These are phyloP conservation scores for Microtus pennsylvanicus DNA, from an alignment of 2,113 vertebrate species.

Conservation along the genomic window DNA sequence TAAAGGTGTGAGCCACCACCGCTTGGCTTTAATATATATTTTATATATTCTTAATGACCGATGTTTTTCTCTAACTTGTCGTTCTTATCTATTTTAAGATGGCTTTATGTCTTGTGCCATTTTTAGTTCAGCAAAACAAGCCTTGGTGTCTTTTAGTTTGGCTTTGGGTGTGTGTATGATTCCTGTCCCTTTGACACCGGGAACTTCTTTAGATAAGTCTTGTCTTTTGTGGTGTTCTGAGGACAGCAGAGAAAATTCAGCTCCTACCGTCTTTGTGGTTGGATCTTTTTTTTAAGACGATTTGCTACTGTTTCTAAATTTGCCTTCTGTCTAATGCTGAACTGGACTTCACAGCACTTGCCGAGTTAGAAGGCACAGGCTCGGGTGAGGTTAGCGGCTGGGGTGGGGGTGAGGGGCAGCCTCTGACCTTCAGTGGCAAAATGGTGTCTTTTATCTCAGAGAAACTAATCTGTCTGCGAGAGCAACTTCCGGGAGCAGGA, in stretches of 20 bases:
- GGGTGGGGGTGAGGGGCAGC: background rate
- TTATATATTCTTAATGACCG: background rate
- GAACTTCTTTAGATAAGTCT: constrained; percentile 85
- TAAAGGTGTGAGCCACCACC: background rate
- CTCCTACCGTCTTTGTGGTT: constrained; percentile 83
- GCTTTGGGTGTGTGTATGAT: constrained; percentile 9
- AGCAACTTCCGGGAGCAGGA: background rate
- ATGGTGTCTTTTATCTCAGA: constrained; percentile 67
- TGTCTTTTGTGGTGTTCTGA: constrained; percentile 86
- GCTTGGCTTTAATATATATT: constrained; percentile 4
- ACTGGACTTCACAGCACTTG: no score
- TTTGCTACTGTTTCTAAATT: no score
- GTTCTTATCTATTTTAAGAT: constrained; percentile 52
- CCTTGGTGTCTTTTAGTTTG: constrained; percentile 59
- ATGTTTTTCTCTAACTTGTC: constrained; percentile 54
- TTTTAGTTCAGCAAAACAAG: constrained; percentile 74
- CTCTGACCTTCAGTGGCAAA: constrained; percentile 82
- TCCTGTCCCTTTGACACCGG: constrained; percentile 73
- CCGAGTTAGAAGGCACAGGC: no score
- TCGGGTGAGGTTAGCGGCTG: constrained; percentile 57
- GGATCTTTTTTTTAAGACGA: constrained; percentile 22
- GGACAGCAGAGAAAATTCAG: constrained; percentile 88
- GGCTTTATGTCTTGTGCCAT: constrained; percentile 52
- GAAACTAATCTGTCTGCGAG: constrained; percentile 42
- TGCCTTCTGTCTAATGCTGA: no score